These are phyloP conservation scores for Passer montanus DNA, from an alignment of 2,113 vertebrate genomes.

Conservation along the genomic window DNA sequence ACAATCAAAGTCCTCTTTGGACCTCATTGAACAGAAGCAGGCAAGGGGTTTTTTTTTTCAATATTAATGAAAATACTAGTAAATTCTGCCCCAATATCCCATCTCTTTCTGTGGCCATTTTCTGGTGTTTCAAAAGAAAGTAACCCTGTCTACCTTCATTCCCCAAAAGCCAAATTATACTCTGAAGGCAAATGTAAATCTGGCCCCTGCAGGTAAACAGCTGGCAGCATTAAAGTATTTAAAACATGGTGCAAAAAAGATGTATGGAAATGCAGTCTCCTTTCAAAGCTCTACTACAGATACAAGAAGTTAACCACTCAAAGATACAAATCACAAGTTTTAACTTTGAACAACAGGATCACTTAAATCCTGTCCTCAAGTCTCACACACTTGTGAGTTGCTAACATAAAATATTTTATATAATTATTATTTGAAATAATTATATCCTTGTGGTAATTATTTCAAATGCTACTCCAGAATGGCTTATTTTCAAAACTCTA, in stretches of 20 bases:
- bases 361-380: neutral
- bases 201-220: slow-evolving; percentile 49
- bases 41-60: neutral
- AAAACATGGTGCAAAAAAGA: slow-evolving; percentile 8
- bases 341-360: neutral
- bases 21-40: neutral
- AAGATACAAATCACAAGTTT: slow-evolving; percentile 28
- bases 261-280: slow-evolving; percentile 26
- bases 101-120: neutral
- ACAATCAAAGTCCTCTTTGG: neutral
- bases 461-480: neutral
- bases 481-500: neutral
- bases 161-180: neutral
- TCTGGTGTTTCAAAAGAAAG: slow-evolving; percentile 21
- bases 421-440: no score
- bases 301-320: slow-evolving; percentile 5
- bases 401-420: neutral
- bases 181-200: slow-evolving; percentile 43
- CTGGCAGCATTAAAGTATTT: slow-evolving; percentile 53
- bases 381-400: neutral
- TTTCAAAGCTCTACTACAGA: slow-evolving; percentile 16
- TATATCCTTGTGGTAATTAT: neutral
- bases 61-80: neutral
- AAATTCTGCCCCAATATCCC: neutral
- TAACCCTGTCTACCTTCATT: neutral